A percentile compares a stretch with the other conserved stretches of the same genome.
These are phyloP conservation scores for Aphelinus certus DNA, from an alignment of 1,140 invertebrate genomes.

Conservation along the genomic window DNA sequence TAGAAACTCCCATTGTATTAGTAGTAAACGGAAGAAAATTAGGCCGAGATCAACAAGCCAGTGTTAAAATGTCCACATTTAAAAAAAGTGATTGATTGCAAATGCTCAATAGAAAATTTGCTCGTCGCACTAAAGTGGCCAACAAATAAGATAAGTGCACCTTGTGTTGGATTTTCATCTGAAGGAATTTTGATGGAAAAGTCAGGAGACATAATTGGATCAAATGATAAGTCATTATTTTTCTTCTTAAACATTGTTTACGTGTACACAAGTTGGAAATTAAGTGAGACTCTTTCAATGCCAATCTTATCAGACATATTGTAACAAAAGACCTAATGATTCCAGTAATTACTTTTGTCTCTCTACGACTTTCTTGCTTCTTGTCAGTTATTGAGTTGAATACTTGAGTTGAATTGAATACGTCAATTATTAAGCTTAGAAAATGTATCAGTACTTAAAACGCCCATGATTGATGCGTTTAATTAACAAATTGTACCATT, in stretches of 20 bases:
- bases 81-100: slow-evolving; percentile 59
- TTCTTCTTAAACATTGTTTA: slow-evolving; percentile 25
- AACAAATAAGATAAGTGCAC: no score
- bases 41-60: slow-evolving; percentile 75
- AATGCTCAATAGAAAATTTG: not conserved
- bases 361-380: slow-evolving; percentile 7
- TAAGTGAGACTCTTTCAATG: slow-evolving; percentile 18
- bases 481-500: slow-evolving; percentile 6
- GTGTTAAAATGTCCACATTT: slow-evolving; percentile 63
- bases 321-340: slow-evolving; percentile 6
- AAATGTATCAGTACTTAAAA: slow-evolving; percentile 29
- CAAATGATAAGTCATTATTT: slow-evolving; percentile 20
- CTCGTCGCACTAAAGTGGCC: no score
- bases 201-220: not conserved
- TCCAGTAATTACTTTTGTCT: slow-evolving; percentile 12
- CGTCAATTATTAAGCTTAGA: slow-evolving; percentile 21
- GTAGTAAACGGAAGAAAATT: slow-evolving; percentile 81
- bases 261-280: slow-evolving; percentile 27
- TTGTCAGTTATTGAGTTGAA: not conserved
- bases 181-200: no score
- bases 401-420: not conserved
- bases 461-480: slow-evolving; percentile 9
- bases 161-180: no score
- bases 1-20: slow-evolving; percentile 79
- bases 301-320: slow-evolving; percentile 5